Base-by-base conservation (phyloP, 2,113 vertebrate genomes). In the Myotis lucifugus region DNA sequence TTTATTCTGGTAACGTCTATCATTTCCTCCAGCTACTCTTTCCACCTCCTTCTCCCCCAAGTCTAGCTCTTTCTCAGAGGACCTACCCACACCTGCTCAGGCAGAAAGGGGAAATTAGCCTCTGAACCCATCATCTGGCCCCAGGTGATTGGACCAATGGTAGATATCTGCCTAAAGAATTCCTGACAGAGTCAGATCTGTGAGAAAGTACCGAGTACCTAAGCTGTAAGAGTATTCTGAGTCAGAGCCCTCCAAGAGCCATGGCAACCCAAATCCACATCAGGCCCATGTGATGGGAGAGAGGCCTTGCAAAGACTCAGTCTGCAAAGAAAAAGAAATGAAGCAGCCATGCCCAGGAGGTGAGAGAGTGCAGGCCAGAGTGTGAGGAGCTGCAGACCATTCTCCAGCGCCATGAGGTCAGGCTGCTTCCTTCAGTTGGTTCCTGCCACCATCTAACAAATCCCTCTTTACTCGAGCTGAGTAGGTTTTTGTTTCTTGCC, bases 401-500 rank as follows among this genome's bases (percentile, higher is more conserved):
- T 25, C 11, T 19, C 48, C 27, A 1, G 66, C 85, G 42, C 91
- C 91, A 54, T 25, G 85, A 85, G 3, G 72, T 88, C 88, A 78
- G 81, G 32, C 78, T 2, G 13, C 89, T 34, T 69, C 92, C 61
- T 89, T 73, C 40, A 1, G 3, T 9, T 42, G 90, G 25, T 32
- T 76, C 81, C 88, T 13, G 29, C 84, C 61, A 25, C 54, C 72
- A 13, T 4, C 56, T 27, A 42, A 86, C 84, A 87, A 64, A 59
- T 9, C 50, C 32, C 64, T 42, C 88, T 82, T 87, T 21, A 21
- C 85, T 72, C 3, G 0, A 52, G 77, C 88, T 72, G 73, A 92
- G 88, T 37, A 52, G 46, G 52, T 21, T 72, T 91, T 88, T 92
- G 94, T 96, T 88, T 77, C 91, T 69, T 37, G 27, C 91, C 93